These are phyloP conservation scores for Apomyelois bistriatella DNA, from an alignment of 2,888 invertebrate genomes.

Conservation along the genomic window DNA sequence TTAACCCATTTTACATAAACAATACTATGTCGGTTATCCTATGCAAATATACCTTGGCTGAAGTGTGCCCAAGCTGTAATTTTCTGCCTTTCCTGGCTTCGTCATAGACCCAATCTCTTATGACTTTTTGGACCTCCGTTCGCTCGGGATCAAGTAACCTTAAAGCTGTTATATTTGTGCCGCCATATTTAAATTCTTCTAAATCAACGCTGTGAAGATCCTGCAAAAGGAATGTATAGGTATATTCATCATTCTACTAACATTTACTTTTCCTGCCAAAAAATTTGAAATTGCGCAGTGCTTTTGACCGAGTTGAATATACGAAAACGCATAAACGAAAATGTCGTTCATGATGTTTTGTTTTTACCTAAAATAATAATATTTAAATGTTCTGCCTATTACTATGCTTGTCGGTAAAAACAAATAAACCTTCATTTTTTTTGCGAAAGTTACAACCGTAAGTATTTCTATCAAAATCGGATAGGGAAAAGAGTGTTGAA, in stretches of 20 bases:
- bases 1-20: constrained; percentile 1
- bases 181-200: constrained; percentile 96
- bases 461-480: no score
- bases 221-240: constrained; percentile 62
- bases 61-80: constrained; percentile 79
- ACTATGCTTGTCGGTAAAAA: no score
- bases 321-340: no score
- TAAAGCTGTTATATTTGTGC: constrained; percentile 96
- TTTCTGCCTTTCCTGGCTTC: constrained; percentile 84
- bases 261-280: no score
- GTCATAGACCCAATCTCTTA: constrained; percentile 89
- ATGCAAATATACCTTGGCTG: constrained; percentile 68
- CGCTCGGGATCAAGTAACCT: constrained; percentile 92
- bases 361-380: no score
- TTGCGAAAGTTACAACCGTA: no score
- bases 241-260: no score
- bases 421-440: no score
- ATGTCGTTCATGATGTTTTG: no score
- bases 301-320: no score
- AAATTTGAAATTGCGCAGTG: not conserved
- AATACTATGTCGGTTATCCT: constrained; percentile 11
- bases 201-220: constrained; percentile 95
- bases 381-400: no score
- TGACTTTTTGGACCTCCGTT: constrained; percentile 87
- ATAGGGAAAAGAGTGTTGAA: not conserved